A percentile compares a stretch with the other conserved stretches of the same genome.
Conservation (phyloP, 1,140 invertebrate species). For the Nymphalis io region DNA sequence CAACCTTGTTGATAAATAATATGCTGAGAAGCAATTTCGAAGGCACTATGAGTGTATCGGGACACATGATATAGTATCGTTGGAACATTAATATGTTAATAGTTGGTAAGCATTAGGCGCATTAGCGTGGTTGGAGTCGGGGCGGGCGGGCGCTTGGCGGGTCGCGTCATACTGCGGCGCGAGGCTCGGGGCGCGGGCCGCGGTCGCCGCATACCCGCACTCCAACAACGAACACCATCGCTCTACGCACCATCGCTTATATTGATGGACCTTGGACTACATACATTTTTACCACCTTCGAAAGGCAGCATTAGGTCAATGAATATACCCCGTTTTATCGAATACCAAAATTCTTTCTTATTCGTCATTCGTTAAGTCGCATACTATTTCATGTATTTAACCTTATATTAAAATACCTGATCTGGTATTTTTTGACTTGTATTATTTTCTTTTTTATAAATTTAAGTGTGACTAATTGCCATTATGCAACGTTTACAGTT, state of each 20-base stretch:
- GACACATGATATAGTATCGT: slow-evolving; percentile 59
- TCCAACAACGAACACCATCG: slow-evolving; percentile 51
- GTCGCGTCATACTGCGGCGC: slow-evolving; percentile 72
- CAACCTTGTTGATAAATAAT: slow-evolving; percentile 33
- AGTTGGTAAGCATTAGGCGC: slow-evolving; percentile 44
- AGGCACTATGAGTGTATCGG: slow-evolving; percentile 58
- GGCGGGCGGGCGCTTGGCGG: slow-evolving; percentile 59
- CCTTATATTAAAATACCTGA: slow-evolving; percentile 22
- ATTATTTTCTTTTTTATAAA: background rate
- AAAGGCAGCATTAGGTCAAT: slow-evolving; percentile 32
- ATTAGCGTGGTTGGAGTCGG: slow-evolving; percentile 44
- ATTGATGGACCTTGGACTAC: slow-evolving; percentile 69
- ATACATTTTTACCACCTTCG: slow-evolving; percentile 58
- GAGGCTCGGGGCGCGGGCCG: slow-evolving; percentile 43
- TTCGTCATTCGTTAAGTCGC: slow-evolving; percentile 5
- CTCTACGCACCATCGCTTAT: slow-evolving; percentile 52
- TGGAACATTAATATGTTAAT: slow-evolving; percentile 51
- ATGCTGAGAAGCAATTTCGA: slow-evolving; percentile 40
- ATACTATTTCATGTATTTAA: slow-evolving; percentile 14
- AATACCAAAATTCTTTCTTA: slow-evolving; percentile 19
- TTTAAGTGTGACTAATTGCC: background rate
- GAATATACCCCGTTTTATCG: slow-evolving; percentile 14
- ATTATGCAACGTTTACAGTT: no score
- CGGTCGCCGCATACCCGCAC: slow-evolving; percentile 57
- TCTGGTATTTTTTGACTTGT: background rate